Conservation (phyloP, 2,797 vertebrate species). For the Lindbergichthys nudifrons region DNA sequence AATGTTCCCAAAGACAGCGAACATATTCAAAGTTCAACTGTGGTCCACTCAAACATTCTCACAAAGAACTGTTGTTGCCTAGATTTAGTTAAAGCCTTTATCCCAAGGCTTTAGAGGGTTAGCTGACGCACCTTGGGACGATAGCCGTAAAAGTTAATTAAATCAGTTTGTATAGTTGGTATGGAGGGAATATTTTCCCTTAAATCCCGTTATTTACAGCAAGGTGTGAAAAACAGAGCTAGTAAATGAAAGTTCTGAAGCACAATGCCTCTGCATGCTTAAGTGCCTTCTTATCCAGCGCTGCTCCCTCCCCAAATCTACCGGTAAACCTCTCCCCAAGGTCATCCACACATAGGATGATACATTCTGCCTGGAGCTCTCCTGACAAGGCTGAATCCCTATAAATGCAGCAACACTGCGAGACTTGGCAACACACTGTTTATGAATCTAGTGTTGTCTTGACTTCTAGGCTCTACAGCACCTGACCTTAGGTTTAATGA, state of each 20-base stretch:
- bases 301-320: conserved; percentile 62
- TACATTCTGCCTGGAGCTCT: conserved; percentile 74
- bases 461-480: conserved; percentile 8
- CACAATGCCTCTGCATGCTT: conserved; percentile 44
- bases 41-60: conserved; percentile 7
- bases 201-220: conserved; percentile 62
- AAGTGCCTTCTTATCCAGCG: conserved; percentile 48
- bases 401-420: conserved; percentile 32
- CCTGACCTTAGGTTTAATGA: neutral
- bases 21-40: conserved; percentile 4
- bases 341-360: conserved; percentile 72
- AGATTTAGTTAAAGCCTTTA: conserved; percentile 10
- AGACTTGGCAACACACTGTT: conserved; percentile 11
- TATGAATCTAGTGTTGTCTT: conserved; percentile 15
- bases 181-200: conserved; percentile 40
- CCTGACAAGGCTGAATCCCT: conserved; percentile 71
- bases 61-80: conserved; percentile 8
- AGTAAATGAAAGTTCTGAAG: conserved; percentile 54
- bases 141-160: conserved; percentile 56
- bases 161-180: conserved; percentile 57
- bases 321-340: conserved; percentile 76
- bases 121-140: conserved; percentile 23
- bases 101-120: conserved; percentile 8
- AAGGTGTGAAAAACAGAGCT: conserved; percentile 56
- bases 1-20: conserved; percentile 22